A percentile compares a stretch with the other conserved stretches of the same genome.
Conservation (phyloP, 2,113 vertebrate species). For the Zootoca vivipara region DNA sequence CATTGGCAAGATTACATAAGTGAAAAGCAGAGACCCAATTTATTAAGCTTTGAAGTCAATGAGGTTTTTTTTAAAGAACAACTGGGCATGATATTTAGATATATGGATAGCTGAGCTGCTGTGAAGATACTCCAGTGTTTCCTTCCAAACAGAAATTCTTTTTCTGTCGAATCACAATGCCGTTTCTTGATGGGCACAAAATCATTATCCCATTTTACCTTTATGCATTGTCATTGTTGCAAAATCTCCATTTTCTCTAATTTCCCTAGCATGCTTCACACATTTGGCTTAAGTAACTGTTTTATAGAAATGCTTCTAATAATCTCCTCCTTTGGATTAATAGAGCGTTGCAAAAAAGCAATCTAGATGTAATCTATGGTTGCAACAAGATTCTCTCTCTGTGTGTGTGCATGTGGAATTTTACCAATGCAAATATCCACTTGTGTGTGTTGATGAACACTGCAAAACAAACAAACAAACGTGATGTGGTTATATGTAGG, state of each 20-base stretch:
- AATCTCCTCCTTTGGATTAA: background rate
- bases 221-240: conserved; percentile 12
- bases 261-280: background rate
- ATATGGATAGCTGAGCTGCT: background rate
- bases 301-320: background rate
- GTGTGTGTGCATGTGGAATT: no score
- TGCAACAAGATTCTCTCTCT: no score
- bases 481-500: no score
- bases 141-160: background rate
- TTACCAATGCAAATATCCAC: no score
- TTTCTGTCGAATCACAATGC: background rate
- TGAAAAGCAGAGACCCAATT: background rate
- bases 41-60: conserved; percentile 4
- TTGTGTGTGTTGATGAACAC: no score
- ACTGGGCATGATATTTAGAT: background rate
- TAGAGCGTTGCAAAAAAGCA: no score
- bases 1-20: conserved; percentile 37
- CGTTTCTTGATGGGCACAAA: conserved; percentile 6
- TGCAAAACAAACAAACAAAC: no score
- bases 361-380: no score
- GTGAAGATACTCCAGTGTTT: conserved; percentile 1
- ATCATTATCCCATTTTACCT: conserved; percentile 15
- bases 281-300: background rate
- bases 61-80: background rate
- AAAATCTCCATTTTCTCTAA: conserved; percentile 12